Percentiles rank a stretch among this genome's conserved stretches.
Evolutionary conservation across 1,140 invertebrate genomes (phyloP).

Genomic region (Latrodectus geometricus): DNA sequence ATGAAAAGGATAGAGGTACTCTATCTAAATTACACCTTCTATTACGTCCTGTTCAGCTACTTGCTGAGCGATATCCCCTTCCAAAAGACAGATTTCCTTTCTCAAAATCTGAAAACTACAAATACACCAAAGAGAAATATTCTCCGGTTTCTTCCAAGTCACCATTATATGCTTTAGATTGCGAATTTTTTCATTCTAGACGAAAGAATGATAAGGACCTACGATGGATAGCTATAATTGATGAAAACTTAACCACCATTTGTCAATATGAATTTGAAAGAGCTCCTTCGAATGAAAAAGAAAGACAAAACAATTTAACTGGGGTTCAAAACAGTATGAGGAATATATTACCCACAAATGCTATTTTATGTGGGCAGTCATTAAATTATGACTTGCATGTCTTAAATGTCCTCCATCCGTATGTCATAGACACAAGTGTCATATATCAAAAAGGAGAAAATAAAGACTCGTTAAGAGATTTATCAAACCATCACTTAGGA

Average conservation of each 20-base stretch:
- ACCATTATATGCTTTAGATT: not conserved
- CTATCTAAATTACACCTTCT: not conserved
- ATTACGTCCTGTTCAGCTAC: not conserved
- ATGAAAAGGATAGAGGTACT: not conserved
- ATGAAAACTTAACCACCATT: not conserved
- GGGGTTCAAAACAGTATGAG: slow-evolving; percentile 85
- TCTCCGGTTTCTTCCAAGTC: not conserved
- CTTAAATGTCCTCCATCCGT: slow-evolving; percentile 93
- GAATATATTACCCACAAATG: slow-evolving; percentile 82
- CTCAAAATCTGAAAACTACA: not conserved
- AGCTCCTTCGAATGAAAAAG: not conserved
- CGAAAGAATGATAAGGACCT: not conserved
- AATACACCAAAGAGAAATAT: not conserved
- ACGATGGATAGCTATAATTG: not conserved
- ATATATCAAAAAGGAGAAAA: slow-evolving; percentile 69
- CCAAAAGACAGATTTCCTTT: not conserved
- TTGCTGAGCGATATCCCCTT: not conserved
- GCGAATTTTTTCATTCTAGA: not conserved
- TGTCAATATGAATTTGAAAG: not conserved
- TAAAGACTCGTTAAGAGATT: not conserved
- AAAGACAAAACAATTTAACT: slow-evolving; percentile 68
- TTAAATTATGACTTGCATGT: slow-evolving; percentile 88
- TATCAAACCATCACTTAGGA: not conserved
- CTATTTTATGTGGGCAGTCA: slow-evolving; percentile 93
- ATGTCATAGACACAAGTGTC: slow-evolving; percentile 92